phyloP scores from a whole-genome alignment of 1,140 invertebrate genomes.

The Heliothis subflexa region DNA sequence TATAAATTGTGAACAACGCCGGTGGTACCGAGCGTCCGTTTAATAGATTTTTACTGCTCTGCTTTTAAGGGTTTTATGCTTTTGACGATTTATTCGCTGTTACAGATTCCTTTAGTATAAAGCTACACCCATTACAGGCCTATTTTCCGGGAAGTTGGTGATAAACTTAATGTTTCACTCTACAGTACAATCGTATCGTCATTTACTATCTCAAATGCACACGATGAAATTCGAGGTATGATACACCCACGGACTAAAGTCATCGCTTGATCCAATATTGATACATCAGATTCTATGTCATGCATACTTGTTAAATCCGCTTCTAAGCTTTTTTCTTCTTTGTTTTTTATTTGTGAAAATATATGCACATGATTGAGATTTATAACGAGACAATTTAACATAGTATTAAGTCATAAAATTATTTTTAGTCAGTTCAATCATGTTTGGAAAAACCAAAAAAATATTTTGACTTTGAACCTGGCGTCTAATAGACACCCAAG shows the following conservation, averaged over 20 bases:
- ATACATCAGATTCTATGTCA: conserved; percentile 71
- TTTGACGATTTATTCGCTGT: conserved; percentile 46
- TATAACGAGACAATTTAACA: conserved; percentile 79
- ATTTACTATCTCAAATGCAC: conserved; percentile 26
- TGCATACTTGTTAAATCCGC: conserved; percentile 79
- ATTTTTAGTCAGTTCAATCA: conserved; percentile 76
- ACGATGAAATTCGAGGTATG: conserved; percentile 53
- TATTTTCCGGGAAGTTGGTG: conserved; percentile 36
- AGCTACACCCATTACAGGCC: conserved; percentile 32
- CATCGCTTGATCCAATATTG: conserved; percentile 76
- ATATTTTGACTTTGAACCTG: conserved; percentile 52
- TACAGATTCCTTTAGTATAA: conserved; percentile 37
- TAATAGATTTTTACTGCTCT: conserved; percentile 76
- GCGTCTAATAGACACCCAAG: conserved; percentile 30
- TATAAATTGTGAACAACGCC: conserved; percentile 82
- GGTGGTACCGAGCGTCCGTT: conserved; percentile 70
- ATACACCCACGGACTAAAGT: conserved; percentile 57
- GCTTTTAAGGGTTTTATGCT: conserved; percentile 55
- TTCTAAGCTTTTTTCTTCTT: conserved; percentile 73
- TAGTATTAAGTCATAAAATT: conserved; percentile 76
- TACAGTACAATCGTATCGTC: not conserved
- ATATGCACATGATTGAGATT: conserved; percentile 82
- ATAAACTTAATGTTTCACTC: conserved; percentile 40
- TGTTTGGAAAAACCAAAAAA: conserved; percentile 64
- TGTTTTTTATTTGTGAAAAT: conserved; percentile 77